These are phyloP conservation scores for Hypothenemus hampei DNA, from an alignment of 1,140 invertebrate species.

Conservation along the genomic window DNA sequence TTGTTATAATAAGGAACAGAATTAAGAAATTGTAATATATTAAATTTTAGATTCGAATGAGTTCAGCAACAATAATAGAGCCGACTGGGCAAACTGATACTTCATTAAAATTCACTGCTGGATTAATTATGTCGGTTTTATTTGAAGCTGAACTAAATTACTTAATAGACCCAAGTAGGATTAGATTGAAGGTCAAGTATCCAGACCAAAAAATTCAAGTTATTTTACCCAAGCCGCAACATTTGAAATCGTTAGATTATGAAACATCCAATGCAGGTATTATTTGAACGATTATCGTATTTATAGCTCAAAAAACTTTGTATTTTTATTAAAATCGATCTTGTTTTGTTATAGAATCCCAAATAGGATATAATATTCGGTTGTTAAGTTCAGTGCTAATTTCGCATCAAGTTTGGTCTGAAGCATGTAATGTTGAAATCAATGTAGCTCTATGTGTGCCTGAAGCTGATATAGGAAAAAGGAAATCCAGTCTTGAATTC, in stretches of 20 bases:
- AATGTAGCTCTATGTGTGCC: slow-evolving; percentile 74
- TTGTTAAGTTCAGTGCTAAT: slow-evolving; percentile 80
- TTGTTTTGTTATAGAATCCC: slow-evolving; percentile 29
- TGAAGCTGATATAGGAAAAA: slow-evolving; percentile 54
- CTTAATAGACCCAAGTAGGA: slow-evolving; percentile 63
- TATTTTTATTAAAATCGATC: not conserved
- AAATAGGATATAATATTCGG: slow-evolving; percentile 61
- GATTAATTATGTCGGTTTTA: slow-evolving; percentile 78
- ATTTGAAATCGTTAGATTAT: slow-evolving; percentile 56
- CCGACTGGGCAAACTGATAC: slow-evolving; percentile 77
- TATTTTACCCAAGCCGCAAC: slow-evolving; percentile 67
- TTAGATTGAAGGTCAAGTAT: slow-evolving; percentile 84
- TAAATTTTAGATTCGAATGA: slow-evolving; percentile 60
- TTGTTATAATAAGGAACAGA: no score
- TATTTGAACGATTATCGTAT: not conserved
- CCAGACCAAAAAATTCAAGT: slow-evolving; percentile 86
- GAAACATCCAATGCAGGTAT: slow-evolving; percentile 35
- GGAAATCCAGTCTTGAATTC: slow-evolving; percentile 52
- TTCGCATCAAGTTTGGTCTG: slow-evolving; percentile 87
- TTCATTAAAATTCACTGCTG: slow-evolving; percentile 89
- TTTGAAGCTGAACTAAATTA: slow-evolving; percentile 82
- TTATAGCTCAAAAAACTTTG: not conserved
- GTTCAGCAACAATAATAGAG: slow-evolving; percentile 76
- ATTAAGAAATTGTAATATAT: not conserved
- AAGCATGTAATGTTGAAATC: slow-evolving; percentile 83